Base-by-base conservation (phyloP, 2,113 vertebrate genomes). In the Nipponia nippon region DNA sequence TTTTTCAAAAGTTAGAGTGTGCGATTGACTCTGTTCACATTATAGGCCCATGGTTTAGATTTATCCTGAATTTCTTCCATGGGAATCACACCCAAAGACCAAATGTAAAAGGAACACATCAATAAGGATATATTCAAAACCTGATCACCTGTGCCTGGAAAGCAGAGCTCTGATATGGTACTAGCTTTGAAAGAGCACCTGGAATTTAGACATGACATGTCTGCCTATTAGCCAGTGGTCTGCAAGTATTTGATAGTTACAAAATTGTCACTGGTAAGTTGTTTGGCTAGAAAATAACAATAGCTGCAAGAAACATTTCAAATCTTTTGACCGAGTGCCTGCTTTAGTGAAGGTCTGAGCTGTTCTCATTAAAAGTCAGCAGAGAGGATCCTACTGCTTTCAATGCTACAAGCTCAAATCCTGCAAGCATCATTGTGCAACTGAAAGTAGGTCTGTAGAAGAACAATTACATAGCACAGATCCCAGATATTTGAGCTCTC, bases 401-500 rank as follows among this genome's bases (percentile, higher is more conserved):
- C 94, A 89, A 19, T 56, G 90, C 90, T 86, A 83, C 90, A 56
- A 92, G 91, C 89, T 90, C 77, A 89, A 84, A 93, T 30, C 89
- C 93, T 65, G 65, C 61, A 47, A 93, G 95, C 92, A 69, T 75
- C 83, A 83, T 93, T 94, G 95, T 94, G 90, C 94, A 71, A 16
- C 89, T 34, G 73, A 95, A 96, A 97, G 95, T 83, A 92, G 90
- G 94, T 94, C 92, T 93, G 89, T 59, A 11, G 18, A 83, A 66
- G 86, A 95, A 97, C 93, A 96, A 91, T 94, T 61, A 69, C 92
- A 66, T 2, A 67, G 87, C 83, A 91, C 80, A 87, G 93, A 94
- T 84, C 89, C 65, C 93, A 82, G 95, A 92, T 79, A 96, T 89
- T 62, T 82, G 89, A 96, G 90, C 89, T 88, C 90, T 78, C 83